Percentiles rank a stretch among this genome's conserved stretches.
Conservation (phyloP, 1,140 invertebrate species). For the Sesamia nonagrioides region DNA sequence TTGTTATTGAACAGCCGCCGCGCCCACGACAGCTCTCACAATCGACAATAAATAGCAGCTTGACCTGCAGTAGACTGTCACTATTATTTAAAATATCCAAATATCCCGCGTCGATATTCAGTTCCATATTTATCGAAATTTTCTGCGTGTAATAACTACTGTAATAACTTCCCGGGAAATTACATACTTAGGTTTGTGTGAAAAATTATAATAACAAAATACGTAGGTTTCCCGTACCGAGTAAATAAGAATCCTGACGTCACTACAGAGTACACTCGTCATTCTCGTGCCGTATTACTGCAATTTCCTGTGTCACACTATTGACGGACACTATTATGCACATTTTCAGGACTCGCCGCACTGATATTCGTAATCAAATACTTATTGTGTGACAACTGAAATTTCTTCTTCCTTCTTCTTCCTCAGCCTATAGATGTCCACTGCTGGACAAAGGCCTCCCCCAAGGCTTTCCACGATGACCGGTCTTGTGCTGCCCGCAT, state of each 20-base stretch:
- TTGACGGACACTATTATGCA: constrained; percentile 33
- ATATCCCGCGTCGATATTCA: background rate
- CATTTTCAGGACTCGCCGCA: constrained; percentile 5
- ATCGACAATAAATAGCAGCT: constrained; percentile 16
- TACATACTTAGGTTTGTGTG: constrained; percentile 2
- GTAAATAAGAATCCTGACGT: constrained; percentile 8
- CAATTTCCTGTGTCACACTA: constrained; percentile 23
- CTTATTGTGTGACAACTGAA: constrained; percentile 13
- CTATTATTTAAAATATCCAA: constrained; percentile 2
- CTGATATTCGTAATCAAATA: background rate
- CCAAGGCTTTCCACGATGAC: too few species aligned
- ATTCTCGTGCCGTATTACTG: constrained; percentile 12
- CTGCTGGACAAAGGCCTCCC: too few species aligned
- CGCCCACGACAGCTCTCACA: background rate
- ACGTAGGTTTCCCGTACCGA: constrained; percentile 5
- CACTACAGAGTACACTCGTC: background rate
- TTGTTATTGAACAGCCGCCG: background rate
- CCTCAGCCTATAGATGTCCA: too few species aligned
- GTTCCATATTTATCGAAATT: constrained; percentile 17
- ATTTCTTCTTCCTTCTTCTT: too few species aligned
- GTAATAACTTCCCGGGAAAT: constrained; percentile 14
- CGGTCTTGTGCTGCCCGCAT: too few species aligned
- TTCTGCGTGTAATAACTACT: background rate
- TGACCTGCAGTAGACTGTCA: background rate
- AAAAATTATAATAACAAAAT: constrained; percentile 17